Evolutionary conservation across 2,888 invertebrate species (phyloP), one percentile per base, ranked within the genome.

Genomic region (Microchrysa polita): DNA sequence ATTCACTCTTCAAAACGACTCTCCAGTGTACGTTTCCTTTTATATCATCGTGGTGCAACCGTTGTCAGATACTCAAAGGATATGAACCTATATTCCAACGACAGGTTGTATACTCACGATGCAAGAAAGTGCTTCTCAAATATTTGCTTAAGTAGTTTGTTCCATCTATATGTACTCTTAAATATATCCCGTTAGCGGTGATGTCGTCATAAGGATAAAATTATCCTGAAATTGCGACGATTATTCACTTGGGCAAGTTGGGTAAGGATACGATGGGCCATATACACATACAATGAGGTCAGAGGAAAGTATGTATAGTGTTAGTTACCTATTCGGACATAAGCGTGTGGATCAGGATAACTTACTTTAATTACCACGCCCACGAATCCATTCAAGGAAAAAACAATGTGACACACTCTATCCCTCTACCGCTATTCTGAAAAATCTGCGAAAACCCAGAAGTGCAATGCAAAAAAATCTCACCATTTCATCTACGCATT

Each of bases 201-300:
- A 48, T n/a, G 48, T 48, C 18, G 61, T 18, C 40, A 61, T 61
- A 61, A 61, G 61, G 18, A 61, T 61, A 67, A 67, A 67, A 67
- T 67, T 67, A 67, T 67, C 52, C 27, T 18, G 27, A 52, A 67
- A 67, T 67, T 67, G 67, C 67, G 27, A 52, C 67, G 67, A 67
- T 67, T 67, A 67, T 27, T 53, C 53, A 67, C 67, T 67, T 27
- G 16, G 2, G 27, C n/a, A 52, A 23, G 67, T 23, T 23, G 9
- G n/a, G 27, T 22, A 16, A 10, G 20, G 23, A 27, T 59, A 23
- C 5, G 27, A 27, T 59, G 22, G 9, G 14, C n/a, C n/a, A n/a
- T n/a, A n/a, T 23, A 27, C 22, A 59, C 5, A 23, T 16, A 9
- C 14, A 52, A 4, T 52, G 52, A 2, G 55, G 27, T 34, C 27